Evolutionary conservation across 2,113 vertebrate species (phyloP).

Genomic region (Leptodactylus fuscus): DNA sequence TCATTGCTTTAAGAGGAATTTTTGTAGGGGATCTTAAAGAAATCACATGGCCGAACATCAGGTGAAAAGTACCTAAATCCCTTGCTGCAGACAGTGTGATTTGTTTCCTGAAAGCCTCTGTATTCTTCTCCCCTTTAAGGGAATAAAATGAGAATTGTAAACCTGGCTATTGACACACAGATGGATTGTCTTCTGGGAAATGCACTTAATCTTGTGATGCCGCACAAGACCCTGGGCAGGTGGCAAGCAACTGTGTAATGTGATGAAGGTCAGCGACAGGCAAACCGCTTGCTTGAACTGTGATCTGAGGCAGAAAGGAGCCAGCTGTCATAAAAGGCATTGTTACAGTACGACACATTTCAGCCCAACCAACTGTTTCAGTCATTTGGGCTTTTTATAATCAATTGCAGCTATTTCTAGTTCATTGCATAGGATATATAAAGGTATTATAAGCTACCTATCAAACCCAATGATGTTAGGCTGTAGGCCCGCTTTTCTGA

Average conservation of each 20-base stretch:
- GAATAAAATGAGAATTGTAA: background rate
- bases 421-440: background rate
- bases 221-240: conserved; percentile 3
- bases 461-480: too few species aligned
- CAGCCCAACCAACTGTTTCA: background rate
- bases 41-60: conserved; percentile 39
- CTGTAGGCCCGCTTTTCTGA: too few species aligned
- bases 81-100: background rate
- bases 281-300: background rate
- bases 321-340: background rate
- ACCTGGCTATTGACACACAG: background rate
- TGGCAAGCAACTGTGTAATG: background rate
- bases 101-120: conserved; percentile 17
- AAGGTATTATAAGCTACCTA: too few species aligned
- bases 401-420: background rate
- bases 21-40: conserved; percentile 20
- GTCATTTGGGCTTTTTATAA: background rate
- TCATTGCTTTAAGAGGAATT: conserved; percentile 33
- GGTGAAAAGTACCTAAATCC: conserved; percentile 25
- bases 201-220: background rate
- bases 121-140: background rate
- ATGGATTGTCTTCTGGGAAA: conserved; percentile 15
- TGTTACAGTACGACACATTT: background rate
- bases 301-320: background rate
- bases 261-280: background rate